Evolutionary conservation across 2,888 invertebrate species (phyloP), one percentile per base, ranked within the genome.

Genomic region (Aricia artaxerxes): DNA sequence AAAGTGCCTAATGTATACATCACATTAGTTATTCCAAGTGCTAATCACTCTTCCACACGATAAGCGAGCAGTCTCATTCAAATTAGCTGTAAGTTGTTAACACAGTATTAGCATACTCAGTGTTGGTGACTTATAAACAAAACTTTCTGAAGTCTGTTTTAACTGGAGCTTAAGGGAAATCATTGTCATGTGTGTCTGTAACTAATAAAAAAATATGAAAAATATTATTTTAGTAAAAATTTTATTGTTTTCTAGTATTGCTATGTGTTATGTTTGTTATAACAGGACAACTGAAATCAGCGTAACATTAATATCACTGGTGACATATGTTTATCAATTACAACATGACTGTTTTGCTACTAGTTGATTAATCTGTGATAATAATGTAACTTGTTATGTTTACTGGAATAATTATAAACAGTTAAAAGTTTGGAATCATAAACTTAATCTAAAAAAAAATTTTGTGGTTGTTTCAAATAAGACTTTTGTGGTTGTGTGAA

Each of bases 1-100:
- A 53, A 57, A 76, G 53, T 53, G 77, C 44, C 78, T 75, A 80
- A 80, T 80, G 78, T 69, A 79, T 82, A 78, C 31, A 78, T 75
- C 60, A 79, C 11, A 76, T 49, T 78, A 49, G 49, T 75, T 75
- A 35, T 76, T 76, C 35, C 6, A 57, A 49, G 53, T 76, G 49
- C 3, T 57, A 76, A 76, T 76, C 38, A 35, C 53, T 57, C 16
- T 53, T 73, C 44, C 44, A 73, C n/a, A 44, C n/a, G 7, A 73
- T 73, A 44, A 44, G 7, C 3, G 1, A 73, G 7, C 44, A 73
- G 73, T 16, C 13, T 73, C 40, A n/a, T 73, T 44, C 1, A 40
- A 24, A n/a, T 40, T 40, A 44, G 16, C 44, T 73, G 73, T 16
- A 44, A 73, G 73, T 73, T 69, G 13, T 38, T 35, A 69, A 38